Evolutionary conservation across 2,888 invertebrate species (phyloP), one percentile per base, ranked within the genome.

Genomic region (Phengaris arion): DNA sequence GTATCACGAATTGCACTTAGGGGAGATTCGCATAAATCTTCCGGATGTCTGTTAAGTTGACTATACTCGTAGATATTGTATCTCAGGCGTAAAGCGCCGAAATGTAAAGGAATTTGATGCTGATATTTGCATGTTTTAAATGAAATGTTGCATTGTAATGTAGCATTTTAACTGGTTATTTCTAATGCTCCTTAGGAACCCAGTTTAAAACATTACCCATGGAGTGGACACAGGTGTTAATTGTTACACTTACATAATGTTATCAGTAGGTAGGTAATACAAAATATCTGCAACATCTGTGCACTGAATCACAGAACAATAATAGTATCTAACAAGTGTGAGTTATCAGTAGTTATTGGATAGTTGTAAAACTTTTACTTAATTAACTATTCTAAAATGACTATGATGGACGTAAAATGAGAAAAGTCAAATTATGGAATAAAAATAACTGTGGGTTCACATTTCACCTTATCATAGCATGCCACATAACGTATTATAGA

Each of bases 1-100:
- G 12, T 54, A 72, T 72, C 72, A 51, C 52, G 52, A 72, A 72
- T 35, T 72, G 72, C 72, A 72, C 72, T 72, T 52, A 52, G 54
- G 72, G 13, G 52, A 52, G 72, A 72, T 70, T 51, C 70, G 15
- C 70, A 70, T 72, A 35, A 52, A 72, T 72, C 54, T 64, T 64
- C 6, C 35, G 35, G 6, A 22, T 35, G 64, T 45, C 22, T 45
- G 13, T 64, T 2, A 10, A 35, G 13, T 64, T 13, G 64, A 45
- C 35, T 45, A 64, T 35, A 12, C 35, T 48, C 48, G 48, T 48
- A 48, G 48, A 5, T 6, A 6, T 48, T 35, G 35, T 35, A 35
- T 35, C 35, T 35, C 35, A 3, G 35, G 2, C 35, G 0, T 35
- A 35, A 35, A 35, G 35, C 4, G 48, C 4, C 48, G 48, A 48